Percentiles rank a stretch among this genome's conserved stretches.
Evolutionary conservation across 1,140 invertebrate species (phyloP).

Genomic region (Augochlora pura): DNA sequence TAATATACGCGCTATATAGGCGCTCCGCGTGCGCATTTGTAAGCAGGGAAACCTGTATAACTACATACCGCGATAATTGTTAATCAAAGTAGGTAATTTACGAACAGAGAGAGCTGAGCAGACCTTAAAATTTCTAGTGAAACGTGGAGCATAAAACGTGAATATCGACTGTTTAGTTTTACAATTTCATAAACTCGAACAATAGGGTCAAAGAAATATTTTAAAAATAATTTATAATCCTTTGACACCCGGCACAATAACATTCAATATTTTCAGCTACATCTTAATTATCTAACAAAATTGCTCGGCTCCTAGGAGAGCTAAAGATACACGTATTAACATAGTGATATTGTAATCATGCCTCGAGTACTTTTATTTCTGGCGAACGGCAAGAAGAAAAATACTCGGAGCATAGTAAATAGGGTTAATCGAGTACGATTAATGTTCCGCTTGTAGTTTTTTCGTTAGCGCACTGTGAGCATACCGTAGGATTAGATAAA

Average conservation of each 20-base stretch:
- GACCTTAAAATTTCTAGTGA: background rate
- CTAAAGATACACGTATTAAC: constrained; percentile 8
- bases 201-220: too few relatives aligned
- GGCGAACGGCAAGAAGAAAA: background rate
- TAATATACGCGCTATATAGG: constrained; percentile 11
- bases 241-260: too few relatives aligned
- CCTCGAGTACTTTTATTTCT: background rate
- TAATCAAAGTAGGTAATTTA: background rate
- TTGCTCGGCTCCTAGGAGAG: constrained; percentile 8
- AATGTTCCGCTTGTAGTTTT: constrained; percentile 46
- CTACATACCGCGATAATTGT: background rate
- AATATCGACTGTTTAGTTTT: too few relatives aligned
- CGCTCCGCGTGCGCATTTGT: background rate
- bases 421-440: background rate
- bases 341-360: background rate
- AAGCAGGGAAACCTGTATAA: constrained; percentile 19
- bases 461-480: constrained; percentile 38
- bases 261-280: background rate
- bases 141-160: background rate
- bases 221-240: too few relatives aligned
- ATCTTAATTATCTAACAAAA: background rate
- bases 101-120: background rate
- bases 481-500: constrained; percentile 38
- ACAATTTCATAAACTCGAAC: too few relatives aligned
- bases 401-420: background rate